These are phyloP conservation scores for Ericerus pela DNA, from an alignment of 1,140 invertebrate species.

Conservation along the genomic window DNA sequence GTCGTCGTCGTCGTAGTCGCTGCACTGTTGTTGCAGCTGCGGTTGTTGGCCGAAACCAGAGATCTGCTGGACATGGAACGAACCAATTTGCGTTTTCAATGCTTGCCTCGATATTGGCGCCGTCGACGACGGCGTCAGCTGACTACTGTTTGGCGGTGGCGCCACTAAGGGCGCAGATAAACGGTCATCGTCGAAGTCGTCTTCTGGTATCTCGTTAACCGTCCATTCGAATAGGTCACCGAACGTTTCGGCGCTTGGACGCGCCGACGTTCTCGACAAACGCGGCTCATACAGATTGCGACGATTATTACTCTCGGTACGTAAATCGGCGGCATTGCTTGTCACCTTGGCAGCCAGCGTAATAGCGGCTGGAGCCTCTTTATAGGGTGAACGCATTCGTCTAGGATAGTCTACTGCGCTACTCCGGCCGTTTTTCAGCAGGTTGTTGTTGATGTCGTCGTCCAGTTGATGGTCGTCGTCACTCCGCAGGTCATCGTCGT, in stretches of 20 bases:
- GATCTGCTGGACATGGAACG: too few species aligned
- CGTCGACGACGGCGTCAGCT: background rate
- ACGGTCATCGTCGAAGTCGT: background rate
- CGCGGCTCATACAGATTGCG: background rate
- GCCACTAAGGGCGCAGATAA: background rate
- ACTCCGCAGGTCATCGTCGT: background rate
- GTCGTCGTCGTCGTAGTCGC: background rate
- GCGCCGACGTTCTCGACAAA: background rate
- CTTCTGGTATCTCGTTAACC: background rate
- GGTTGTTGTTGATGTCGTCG: conserved; percentile 4
- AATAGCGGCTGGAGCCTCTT: too few species aligned
- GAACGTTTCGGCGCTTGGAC: background rate
- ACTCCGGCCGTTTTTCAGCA: background rate
- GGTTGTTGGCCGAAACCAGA: too few species aligned
- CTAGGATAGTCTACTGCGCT: background rate
- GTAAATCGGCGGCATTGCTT: background rate
- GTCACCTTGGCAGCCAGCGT: too few species aligned
- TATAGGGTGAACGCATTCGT: background rate
- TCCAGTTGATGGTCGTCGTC: background rate
- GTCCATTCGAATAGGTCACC: background rate
- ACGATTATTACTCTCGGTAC: background rate
- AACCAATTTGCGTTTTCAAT: too few species aligned
- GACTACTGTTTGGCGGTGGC: background rate
- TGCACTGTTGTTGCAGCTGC: too few species aligned
- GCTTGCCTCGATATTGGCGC: too few species aligned